Conservation (phyloP, 2,113 vertebrate genomes). For the Dipodomys ordii region DNA sequence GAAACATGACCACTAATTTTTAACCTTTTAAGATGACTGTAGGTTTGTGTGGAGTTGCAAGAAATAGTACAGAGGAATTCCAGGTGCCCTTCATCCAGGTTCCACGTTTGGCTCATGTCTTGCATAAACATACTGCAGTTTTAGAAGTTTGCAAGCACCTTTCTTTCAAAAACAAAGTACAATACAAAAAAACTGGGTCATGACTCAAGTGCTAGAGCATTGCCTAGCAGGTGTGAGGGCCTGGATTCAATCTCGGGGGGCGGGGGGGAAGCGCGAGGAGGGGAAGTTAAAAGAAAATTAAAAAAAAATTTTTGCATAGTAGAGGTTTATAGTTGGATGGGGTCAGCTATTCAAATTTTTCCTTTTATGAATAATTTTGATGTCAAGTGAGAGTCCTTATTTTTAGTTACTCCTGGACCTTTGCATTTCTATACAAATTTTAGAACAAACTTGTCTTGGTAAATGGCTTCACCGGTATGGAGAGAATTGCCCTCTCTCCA, state of each 20-base stretch:
- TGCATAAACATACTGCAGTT: neutral
- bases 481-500: neutral
- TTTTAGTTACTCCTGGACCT: neutral
- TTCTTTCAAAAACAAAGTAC: too few relatives aligned
- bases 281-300: too few relatives aligned
- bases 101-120: neutral
- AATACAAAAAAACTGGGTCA: too few relatives aligned
- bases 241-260: too few relatives aligned
- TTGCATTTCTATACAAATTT: neutral
- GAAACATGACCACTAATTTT: neutral
- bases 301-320: too few relatives aligned
- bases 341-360: neutral
- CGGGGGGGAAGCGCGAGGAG: too few relatives aligned
- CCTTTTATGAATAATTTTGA: neutral
- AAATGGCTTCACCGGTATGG: neutral
- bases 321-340: neutral
- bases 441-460: neutral
- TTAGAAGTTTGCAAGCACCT: neutral
- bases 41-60: neutral
- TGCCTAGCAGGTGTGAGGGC: too few relatives aligned
- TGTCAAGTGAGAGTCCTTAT: neutral
- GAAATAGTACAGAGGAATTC: neutral
- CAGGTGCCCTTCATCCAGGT: neutral
- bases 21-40: neutral
- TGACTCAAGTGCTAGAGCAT: too few relatives aligned